Conservation (phyloP, 2,888 invertebrate genomes). For the Strigamia transsilvanica region DNA sequence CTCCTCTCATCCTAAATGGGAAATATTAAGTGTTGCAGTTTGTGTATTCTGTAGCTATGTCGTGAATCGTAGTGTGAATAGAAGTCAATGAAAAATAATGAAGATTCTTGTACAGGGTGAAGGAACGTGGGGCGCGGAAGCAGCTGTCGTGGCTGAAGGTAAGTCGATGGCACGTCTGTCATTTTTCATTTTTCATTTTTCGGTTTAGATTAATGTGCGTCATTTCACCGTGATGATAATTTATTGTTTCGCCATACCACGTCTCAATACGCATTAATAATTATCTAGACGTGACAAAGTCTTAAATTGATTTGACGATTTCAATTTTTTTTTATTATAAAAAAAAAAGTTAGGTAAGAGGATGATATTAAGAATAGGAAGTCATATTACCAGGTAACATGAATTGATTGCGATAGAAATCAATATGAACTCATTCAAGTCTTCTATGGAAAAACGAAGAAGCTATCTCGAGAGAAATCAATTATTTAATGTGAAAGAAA, state of each 20-base stretch:
- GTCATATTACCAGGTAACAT: neutral
- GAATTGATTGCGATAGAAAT: neutral
- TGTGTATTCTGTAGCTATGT: conserved; percentile 3
- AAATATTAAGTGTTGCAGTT: conserved; percentile 7
- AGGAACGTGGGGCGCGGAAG: conserved; percentile 40
- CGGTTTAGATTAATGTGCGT: neutral
- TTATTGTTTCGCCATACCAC: neutral
- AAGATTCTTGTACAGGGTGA: conserved; percentile 48
- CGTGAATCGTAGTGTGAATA: neutral
- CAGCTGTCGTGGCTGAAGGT: conserved; percentile 16
- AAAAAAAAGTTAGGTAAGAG: neutral
- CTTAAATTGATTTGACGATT: neutral
- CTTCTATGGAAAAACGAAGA: conserved; percentile 3
- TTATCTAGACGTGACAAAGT: neutral
- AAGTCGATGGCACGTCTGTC: conserved; percentile 7
- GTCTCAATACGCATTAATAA: neutral
- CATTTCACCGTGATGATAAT: neutral
- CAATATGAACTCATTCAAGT: neutral
- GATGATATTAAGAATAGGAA: neutral
- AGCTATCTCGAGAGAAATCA: neutral
- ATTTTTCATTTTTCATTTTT: conserved; percentile 34
- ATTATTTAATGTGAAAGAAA: conserved; percentile 6
- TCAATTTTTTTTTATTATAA: neutral
- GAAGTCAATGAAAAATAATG: conserved; percentile 41
- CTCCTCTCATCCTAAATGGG: neutral